These are phyloP conservation scores for Margaritifera margaritifera DNA, from an alignment of 2,888 invertebrate species.

Conservation along the genomic window DNA sequence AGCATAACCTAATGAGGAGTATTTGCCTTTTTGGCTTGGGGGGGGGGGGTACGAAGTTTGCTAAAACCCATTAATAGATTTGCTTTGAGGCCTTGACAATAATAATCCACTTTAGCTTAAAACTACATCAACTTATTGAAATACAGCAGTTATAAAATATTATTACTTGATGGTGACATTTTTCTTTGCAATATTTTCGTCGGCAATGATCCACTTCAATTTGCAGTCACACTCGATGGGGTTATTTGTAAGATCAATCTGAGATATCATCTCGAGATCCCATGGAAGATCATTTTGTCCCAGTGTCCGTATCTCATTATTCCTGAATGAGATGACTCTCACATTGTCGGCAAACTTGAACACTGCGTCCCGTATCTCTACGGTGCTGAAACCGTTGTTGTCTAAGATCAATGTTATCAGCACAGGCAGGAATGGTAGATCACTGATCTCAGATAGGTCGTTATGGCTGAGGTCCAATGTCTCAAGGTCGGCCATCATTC, in stretches of 20 bases:
- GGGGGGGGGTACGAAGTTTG: too few relatives aligned
- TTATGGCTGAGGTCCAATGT: slow-evolving; percentile 36
- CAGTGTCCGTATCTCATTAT: slow-evolving; percentile 29
- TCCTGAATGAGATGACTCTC: slow-evolving; percentile 23
- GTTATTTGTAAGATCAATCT: slow-evolving; percentile 24
- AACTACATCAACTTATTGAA: background rate
- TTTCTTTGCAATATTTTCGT: background rate
- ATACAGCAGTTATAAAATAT: background rate
- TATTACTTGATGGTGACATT: slow-evolving; percentile 15
- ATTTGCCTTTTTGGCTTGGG: too few relatives aligned
- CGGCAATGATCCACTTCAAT: slow-evolving; percentile 28
- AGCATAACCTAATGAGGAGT: too few relatives aligned
- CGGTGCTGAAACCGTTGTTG: slow-evolving; percentile 20
- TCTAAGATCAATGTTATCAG: slow-evolving; percentile 25
- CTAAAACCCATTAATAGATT: too few relatives aligned
- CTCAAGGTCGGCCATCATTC: slow-evolving; percentile 19
- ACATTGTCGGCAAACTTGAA: slow-evolving; percentile 21
- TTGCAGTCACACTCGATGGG: slow-evolving; percentile 30
- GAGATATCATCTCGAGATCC: slow-evolving; percentile 17
- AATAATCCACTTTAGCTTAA: too few relatives aligned
- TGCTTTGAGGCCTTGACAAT: too few relatives aligned
- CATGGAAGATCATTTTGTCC: slow-evolving; percentile 23
- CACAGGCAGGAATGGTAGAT: slow-evolving; percentile 28
- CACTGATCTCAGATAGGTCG: slow-evolving; percentile 15
- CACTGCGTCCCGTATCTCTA: slow-evolving; percentile 15